phyloP scores from a whole-genome alignment of 2,888 invertebrate genomes.

The Hydriomena furcata region DNA sequence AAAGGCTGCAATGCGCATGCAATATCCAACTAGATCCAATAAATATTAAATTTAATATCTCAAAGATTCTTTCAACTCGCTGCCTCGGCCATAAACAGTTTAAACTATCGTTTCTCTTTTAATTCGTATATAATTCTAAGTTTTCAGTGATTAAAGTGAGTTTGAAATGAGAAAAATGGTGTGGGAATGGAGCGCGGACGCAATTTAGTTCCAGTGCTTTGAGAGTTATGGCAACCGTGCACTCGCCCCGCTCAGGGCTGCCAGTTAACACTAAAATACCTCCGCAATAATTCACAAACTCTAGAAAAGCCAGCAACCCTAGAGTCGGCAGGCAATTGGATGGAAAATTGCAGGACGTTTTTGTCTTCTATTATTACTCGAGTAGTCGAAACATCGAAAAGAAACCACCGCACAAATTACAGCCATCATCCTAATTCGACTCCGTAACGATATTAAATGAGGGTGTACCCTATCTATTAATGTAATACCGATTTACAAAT shows the following conservation, averaged over 20 bases:
- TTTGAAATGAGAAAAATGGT: conserved; percentile 66
- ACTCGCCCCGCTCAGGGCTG: conserved; percentile 57
- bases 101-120: conserved; percentile 13
- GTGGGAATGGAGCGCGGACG: conserved; percentile 71
- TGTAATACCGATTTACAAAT: conserved; percentile 78
- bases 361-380: conserved; percentile 47
- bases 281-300: conserved; percentile 28
- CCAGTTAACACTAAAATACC: conserved; percentile 13
- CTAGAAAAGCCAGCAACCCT: conserved; percentile 39
- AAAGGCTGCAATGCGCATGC: conserved; percentile 36
- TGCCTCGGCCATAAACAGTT: neutral
- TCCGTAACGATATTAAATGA: conserved; percentile 79
- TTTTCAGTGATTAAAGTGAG: conserved; percentile 45
- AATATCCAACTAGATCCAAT: conserved; percentile 24
- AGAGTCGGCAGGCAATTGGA: conserved; percentile 53
- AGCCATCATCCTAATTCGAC: conserved; percentile 71
- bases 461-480: conserved; percentile 79
- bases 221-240: conserved; percentile 76
- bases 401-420: conserved; percentile 66
- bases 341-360: conserved; percentile 60
- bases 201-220: conserved; percentile 64
- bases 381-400: conserved; percentile 44
- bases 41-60: conserved; percentile 26
- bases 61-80: conserved; percentile 30
- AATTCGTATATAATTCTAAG: conserved; percentile 13